Evolutionary conservation across 2,113 vertebrate genomes (phyloP).

Genomic region (Misgurnus anguillicaudatus): DNA sequence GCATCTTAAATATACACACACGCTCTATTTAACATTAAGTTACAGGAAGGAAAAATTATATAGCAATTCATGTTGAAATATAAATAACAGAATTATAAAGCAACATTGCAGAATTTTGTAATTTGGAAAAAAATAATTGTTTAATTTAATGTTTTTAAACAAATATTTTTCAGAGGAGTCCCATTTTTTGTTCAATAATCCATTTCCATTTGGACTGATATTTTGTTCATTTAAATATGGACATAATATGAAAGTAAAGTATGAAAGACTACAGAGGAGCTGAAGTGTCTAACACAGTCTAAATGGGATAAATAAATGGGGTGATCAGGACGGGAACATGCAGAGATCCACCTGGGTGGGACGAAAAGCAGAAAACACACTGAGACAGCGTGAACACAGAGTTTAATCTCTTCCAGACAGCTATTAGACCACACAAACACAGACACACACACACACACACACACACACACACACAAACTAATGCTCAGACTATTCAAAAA

Average conservation of each 20-base stretch:
- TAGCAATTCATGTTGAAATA: too few relatives aligned
- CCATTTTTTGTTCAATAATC: too few relatives aligned
- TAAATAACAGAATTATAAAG: too few relatives aligned
- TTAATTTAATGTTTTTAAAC: too few relatives aligned
- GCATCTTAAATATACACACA: background rate
- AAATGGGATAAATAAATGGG: conserved; percentile 5
- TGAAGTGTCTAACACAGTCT: background rate
- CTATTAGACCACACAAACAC: background rate
- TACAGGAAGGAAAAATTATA: background rate
- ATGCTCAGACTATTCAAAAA: conserved; percentile 2
- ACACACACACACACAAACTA: background rate
- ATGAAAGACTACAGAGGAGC: too few relatives aligned
- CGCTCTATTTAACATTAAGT: background rate
- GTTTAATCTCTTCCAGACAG: conserved; percentile 76
- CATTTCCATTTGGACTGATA: too few relatives aligned
- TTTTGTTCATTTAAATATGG: too few relatives aligned
- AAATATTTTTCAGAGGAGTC: too few relatives aligned
- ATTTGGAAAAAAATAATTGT: too few relatives aligned
- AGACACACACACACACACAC: background rate
- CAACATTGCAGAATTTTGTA: too few relatives aligned
- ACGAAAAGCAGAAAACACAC: conserved; percentile 87
- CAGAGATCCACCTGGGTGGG: conserved; percentile 76
- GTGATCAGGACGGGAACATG: conserved; percentile 23
- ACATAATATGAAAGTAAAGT: too few relatives aligned
- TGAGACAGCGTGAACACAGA: conserved; percentile 80